A percentile compares a stretch with the other conserved stretches of the same genome.
These are phyloP conservation scores for Lanius collurio DNA, from an alignment of 2,113 vertebrate genomes.

Conservation along the genomic window DNA sequence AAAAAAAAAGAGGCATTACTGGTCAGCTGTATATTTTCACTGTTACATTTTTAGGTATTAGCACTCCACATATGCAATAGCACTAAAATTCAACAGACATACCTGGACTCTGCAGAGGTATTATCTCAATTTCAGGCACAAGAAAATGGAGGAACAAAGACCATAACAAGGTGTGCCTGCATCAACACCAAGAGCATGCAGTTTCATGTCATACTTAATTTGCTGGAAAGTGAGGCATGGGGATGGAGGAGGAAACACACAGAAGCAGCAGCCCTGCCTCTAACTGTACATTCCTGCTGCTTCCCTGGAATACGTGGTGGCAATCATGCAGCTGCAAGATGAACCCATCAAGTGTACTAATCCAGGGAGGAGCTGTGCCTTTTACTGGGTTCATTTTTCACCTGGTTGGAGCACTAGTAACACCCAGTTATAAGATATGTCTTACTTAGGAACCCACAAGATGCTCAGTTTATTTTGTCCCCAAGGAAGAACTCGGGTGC, in stretches of 20 bases:
- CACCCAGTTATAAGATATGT: background rate
- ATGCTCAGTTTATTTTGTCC: background rate
- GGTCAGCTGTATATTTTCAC: background rate
- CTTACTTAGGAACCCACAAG: background rate
- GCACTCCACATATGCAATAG: accelerated
- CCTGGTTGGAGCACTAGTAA: background rate
- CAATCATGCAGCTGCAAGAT: background rate
- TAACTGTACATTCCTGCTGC: background rate
- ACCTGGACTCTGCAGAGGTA: background rate
- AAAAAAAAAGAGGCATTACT: background rate
- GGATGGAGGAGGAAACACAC: background rate
- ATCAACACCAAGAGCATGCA: background rate
- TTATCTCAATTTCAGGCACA: background rate
- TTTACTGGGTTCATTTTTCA: background rate
- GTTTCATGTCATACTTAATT: background rate
- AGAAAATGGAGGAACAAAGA: background rate
- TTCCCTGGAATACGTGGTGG: background rate
- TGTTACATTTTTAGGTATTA: background rate
- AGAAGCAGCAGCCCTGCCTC: background rate
- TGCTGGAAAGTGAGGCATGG: background rate
- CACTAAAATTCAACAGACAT: background rate
- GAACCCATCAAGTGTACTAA: background rate
- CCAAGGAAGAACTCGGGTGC: background rate
- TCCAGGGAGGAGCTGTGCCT: background rate
- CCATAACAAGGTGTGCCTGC: background rate